phyloP scores from a whole-genome alignment of 2,888 invertebrate species.

The Biston stratarius region DNA sequence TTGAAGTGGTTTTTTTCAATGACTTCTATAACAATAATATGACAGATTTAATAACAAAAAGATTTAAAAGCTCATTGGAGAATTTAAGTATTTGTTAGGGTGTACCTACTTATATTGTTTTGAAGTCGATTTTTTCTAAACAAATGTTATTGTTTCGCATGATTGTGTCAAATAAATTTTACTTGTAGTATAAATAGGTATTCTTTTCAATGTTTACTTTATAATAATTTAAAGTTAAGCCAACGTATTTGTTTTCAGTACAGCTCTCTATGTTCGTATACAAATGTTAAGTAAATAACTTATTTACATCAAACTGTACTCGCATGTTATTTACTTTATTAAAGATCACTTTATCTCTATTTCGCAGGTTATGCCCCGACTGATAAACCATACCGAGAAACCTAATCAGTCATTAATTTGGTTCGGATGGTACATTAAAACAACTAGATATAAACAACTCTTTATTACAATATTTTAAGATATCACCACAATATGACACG shows the following conservation, averaged over 20 bases:
- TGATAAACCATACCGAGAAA: constrained; percentile 45
- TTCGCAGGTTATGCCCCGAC: constrained; percentile 48
- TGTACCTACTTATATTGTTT: too few species aligned
- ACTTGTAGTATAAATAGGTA: background rate
- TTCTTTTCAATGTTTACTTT: background rate
- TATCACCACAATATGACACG: constrained; percentile 40
- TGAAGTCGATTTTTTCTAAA: too few species aligned
- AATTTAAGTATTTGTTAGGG: too few species aligned
- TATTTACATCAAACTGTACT: constrained; percentile 19
- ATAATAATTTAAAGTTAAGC: background rate
- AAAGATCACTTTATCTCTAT: constrained; percentile 43
- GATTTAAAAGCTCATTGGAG: too few species aligned
- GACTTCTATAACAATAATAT: too few species aligned
- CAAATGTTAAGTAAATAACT: constrained; percentile 32
- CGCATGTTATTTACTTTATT: constrained; percentile 19
- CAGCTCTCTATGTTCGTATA: constrained; percentile 33
- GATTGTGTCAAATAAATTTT: too few species aligned
- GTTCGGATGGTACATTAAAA: constrained; percentile 47
- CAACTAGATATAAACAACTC: constrained; percentile 48
- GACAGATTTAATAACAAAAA: too few species aligned
- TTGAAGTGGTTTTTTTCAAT: too few species aligned
- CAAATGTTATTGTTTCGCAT: too few species aligned
- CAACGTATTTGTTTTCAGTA: background rate
- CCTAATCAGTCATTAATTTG: constrained; percentile 25
- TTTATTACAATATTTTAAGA: constrained; percentile 56